These are phyloP conservation scores for Notolepis coatsorum DNA, from an alignment of 2,797 vertebrate species.

Conservation along the genomic window DNA sequence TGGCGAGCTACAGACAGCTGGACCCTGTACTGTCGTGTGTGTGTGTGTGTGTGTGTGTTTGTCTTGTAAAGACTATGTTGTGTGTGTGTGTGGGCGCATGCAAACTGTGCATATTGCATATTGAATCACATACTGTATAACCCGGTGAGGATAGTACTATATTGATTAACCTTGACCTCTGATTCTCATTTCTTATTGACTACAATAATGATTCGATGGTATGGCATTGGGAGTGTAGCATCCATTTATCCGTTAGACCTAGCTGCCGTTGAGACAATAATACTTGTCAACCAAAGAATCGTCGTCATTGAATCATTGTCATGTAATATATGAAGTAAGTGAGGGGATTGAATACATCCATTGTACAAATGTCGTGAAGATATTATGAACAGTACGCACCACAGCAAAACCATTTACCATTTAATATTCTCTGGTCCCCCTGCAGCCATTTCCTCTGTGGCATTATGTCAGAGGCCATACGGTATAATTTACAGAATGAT, in stretches of 20 bases:
- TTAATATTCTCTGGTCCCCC: neutral
- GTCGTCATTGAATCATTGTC: neutral
- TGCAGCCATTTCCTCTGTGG: neutral
- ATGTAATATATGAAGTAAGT: neutral
- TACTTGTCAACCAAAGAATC: conserved; percentile 6
- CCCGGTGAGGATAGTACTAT: conserved; percentile 1
- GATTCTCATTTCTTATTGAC: conserved; percentile 61
- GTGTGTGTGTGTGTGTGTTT: conserved; percentile 9
- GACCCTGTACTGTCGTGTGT: conserved; percentile 11
- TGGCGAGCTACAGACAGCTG: conserved; percentile 20
- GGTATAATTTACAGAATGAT: neutral
- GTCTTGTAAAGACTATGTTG: neutral
- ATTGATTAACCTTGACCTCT: conserved; percentile 51
- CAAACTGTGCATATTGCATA: neutral
- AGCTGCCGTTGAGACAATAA: conserved; percentile 17
- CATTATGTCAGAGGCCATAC: neutral
- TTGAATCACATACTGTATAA: neutral
- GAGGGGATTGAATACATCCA: neutral
- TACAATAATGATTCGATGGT: conserved; percentile 45
- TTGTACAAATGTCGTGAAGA: no score
- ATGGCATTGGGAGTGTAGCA: no score
- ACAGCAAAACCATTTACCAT: neutral
- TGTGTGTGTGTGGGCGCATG: neutral
- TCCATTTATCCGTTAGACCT: conserved; percentile 6
- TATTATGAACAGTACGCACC: no score